Evolutionary conservation across 2,797 vertebrate genomes (phyloP).

Genomic region (Ptychobarbus kaznakovi): DNA sequence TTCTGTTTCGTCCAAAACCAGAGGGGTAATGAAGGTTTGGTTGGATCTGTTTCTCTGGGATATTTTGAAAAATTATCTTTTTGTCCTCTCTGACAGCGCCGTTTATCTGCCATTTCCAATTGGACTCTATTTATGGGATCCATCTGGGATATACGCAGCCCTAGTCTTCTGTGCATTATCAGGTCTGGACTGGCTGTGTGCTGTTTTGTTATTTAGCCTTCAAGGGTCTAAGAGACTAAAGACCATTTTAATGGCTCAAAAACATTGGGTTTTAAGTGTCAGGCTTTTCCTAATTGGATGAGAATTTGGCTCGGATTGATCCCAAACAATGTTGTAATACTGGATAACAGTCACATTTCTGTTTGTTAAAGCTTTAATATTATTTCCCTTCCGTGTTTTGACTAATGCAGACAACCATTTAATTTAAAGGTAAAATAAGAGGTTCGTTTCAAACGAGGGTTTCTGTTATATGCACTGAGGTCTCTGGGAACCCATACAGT

Average conservation of each 20-base stretch:
- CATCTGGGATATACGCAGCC: constrained; percentile 41
- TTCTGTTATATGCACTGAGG: neutral
- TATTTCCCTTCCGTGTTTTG: neutral
- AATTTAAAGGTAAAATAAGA: neutral
- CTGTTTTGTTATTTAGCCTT: constrained; percentile 15
- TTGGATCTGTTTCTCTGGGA: constrained; percentile 55
- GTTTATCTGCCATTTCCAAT: constrained; percentile 61
- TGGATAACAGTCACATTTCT: neutral
- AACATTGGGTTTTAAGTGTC: neutral
- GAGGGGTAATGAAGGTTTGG: constrained; percentile 58
- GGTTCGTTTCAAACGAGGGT: neutral
- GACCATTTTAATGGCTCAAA: neutral
- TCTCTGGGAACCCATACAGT: neutral
- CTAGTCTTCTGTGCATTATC: constrained; percentile 38
- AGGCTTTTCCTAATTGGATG: neutral
- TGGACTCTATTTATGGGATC: constrained; percentile 57
- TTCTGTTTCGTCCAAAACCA: constrained; percentile 59
- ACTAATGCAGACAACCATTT: neutral
- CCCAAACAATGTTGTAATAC: neutral
- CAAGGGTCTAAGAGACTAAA: neutral
- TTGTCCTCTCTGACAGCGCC: constrained; percentile 56
- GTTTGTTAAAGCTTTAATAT: neutral
- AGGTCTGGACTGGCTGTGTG: constrained; percentile 19
- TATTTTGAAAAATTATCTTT: constrained; percentile 57
- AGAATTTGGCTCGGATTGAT: neutral